Conservation (phyloP, 23 tunicate genomes). For the Diplosoma virens region DNA sequence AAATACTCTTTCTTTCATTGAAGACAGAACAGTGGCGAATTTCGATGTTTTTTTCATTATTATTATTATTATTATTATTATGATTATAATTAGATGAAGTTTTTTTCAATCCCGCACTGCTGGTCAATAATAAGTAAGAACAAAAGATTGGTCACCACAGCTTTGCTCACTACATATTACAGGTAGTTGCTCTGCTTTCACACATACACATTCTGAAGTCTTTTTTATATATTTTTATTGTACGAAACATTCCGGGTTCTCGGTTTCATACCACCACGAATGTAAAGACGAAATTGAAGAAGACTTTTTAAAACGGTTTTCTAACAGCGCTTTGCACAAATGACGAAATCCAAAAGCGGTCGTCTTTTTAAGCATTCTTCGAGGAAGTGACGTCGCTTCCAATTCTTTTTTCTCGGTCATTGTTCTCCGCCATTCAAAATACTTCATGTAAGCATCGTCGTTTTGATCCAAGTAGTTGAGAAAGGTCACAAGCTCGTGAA, state of each 20-base stretch:
- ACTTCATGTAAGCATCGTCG: conserved; percentile 42
- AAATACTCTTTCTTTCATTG: too few relatives aligned
- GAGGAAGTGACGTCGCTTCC: not conserved
- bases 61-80: too few relatives aligned
- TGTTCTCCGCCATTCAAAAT: conserved; percentile 29
- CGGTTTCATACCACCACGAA: conserved; percentile 19
- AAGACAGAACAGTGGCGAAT: too few relatives aligned
- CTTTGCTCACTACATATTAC: too few relatives aligned
- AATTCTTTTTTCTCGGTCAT: not conserved
- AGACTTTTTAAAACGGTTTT: too few relatives aligned
- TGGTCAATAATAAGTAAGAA: too few relatives aligned
- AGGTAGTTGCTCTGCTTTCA: too few relatives aligned
- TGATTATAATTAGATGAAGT: too few relatives aligned
- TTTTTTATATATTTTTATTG: not conserved
- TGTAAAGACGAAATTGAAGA: conserved; percentile 10
- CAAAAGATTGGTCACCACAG: too few relatives aligned
- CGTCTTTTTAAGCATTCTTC: not conserved
- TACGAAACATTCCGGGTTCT: conserved; percentile 11
- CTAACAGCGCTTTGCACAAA: not conserved
- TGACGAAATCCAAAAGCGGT: conserved; percentile 1
- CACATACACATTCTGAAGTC: not conserved
- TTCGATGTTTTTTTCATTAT: too few relatives aligned
- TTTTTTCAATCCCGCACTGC: too few relatives aligned
- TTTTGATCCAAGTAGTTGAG: conserved; percentile 24
- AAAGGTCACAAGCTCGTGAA: conserved; percentile 23